Percentiles rank a stretch among this genome's conserved stretches.
phyloP scores from a whole-genome alignment of 2,113 vertebrate species.

The Paramormyrops kingsleyae region DNA sequence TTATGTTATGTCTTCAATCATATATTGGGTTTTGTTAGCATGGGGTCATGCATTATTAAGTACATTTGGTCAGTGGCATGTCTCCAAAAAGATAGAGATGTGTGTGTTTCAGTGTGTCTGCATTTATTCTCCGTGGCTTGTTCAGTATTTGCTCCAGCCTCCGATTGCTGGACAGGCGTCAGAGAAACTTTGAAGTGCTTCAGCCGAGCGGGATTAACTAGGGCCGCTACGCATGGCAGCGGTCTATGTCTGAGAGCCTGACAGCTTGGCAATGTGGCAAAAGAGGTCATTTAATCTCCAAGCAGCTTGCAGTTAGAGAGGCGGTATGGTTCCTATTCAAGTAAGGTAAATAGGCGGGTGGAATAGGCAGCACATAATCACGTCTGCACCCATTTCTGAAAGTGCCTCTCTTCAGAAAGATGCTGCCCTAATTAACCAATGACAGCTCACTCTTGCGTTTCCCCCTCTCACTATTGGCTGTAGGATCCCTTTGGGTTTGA shows the following conservation, averaged over 20 bases:
- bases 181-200: conserved; percentile 33
- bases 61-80: background rate
- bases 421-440: background rate
- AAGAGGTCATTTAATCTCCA: conserved; percentile 22
- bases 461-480: background rate
- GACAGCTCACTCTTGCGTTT: background rate
- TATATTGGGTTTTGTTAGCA: background rate
- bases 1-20: background rate
- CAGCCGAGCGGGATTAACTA: conserved; percentile 30
- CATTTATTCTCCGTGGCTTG: background rate
- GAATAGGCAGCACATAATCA: background rate
- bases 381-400: background rate
- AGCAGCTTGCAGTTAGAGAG: background rate
- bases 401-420: background rate
- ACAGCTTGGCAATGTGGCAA: conserved; percentile 28
- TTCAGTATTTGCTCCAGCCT: background rate
- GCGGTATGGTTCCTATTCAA: background rate
- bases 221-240: conserved; percentile 17
- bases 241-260: conserved; percentile 32
- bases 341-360: background rate
- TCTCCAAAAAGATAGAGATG: background rate
- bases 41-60: background rate
- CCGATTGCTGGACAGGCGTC: background rate
- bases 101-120: background rate
- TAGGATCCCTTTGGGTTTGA: background rate